Evolutionary conservation across 35 echinoderm and acorn worm genomes (phyloP), one percentile per base, ranked within the genome.

Genomic region (Strongylocentrotus purpuratus): DNA sequence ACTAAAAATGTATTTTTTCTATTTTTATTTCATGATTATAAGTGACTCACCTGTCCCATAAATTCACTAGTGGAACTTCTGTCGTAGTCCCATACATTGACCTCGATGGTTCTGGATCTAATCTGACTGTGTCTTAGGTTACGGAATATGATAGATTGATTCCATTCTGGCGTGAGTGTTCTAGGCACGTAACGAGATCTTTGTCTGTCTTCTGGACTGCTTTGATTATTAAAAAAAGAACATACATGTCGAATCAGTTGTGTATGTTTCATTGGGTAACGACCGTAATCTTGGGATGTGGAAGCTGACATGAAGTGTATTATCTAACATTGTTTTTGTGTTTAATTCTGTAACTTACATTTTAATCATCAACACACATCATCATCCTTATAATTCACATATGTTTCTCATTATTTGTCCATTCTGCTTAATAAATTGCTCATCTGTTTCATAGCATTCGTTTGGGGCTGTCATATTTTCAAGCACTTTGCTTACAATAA

Each of bases 141-240:
- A 85, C 98, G 94, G 86, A 96, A 99, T 11, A 99, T 87, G 25
- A 99, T 52, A 28, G 97, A 96, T 89, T 99, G 98, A 60, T 99
- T 97, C 98, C 98, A 99, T 50, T 99, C 96, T 33, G 98, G 98
- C 17, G 97, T 99, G 2, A 99, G 87, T 46, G 98, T 97, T 61
- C 96, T 61, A 47, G 98, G 96, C 5, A 99, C 97, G 78, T 97
- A 99, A 9, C 95, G 94, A 59, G 98, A 97, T 55, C 95, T 95
- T 32, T 96, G 96, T 61, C 97, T 97, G 89, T 99, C 96, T 55
- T 96, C 95, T 9, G 96, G 61, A 94, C 98, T 99, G 93, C 32
- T 55, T 31, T 55, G 46, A 88, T 65, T 59, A 28, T n/a, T 22
- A 9, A 89, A 45, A 33, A 33, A 89, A 35, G 22, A 89, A 89